Evolutionary conservation across 2,113 vertebrate genomes (phyloP).

Genomic region (Oryzias curvinotus): DNA sequence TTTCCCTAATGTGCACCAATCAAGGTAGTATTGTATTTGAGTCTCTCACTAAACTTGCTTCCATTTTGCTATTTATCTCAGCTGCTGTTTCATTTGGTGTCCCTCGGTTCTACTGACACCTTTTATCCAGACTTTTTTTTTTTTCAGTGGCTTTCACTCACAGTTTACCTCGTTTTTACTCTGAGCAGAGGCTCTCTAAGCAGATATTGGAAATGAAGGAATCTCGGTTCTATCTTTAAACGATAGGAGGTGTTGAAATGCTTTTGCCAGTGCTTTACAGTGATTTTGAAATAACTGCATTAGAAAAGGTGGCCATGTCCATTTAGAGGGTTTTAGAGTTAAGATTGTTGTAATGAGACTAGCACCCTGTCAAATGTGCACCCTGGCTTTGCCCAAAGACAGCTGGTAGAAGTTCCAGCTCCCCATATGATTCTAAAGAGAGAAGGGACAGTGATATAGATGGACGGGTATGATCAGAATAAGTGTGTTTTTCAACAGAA

Average conservation of each 20-base stretch:
- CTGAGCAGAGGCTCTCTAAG: slow-evolving; percentile 16
- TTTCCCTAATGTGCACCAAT: slow-evolving; percentile 51
- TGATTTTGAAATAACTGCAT: neutral
- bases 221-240: neutral
- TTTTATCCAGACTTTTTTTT: slow-evolving; percentile 33
- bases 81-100: slow-evolving; percentile 43
- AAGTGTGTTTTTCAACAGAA: too few species aligned
- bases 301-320: too few species aligned
- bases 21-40: slow-evolving; percentile 29
- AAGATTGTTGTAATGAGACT: too few species aligned
- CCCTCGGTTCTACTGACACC: slow-evolving; percentile 25
- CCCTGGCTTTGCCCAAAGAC: too few species aligned
- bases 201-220: neutral
- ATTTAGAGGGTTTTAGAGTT: too few species aligned
- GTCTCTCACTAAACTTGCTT: slow-evolving; percentile 33
- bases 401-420: too few species aligned
- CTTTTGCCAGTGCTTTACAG: neutral
- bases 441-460: too few species aligned
- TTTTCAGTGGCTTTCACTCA: slow-evolving; percentile 26
- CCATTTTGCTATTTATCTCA: slow-evolving; percentile 60
- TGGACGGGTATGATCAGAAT: too few species aligned
- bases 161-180: slow-evolving; percentile 33
- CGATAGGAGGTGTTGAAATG: neutral
- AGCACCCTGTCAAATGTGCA: too few species aligned
- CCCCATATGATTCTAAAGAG: too few species aligned